Percentiles rank a stretch among this genome's conserved stretches.
Conservation (phyloP, 2,888 invertebrate species). For the Sepioteuthis lessoniana region DNA sequence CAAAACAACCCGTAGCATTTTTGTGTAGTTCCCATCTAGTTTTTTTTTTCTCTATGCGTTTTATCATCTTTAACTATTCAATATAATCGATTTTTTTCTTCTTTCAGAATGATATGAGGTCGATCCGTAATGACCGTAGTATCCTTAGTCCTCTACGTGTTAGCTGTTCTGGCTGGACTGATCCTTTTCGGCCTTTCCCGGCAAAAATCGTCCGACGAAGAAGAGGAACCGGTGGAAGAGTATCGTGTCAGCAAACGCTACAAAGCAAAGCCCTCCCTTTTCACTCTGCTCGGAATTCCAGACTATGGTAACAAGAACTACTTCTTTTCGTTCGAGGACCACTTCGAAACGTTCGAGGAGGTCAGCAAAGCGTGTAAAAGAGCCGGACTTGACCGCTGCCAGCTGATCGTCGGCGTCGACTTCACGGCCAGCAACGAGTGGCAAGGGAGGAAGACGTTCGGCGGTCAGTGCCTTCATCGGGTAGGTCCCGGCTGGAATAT, state of each 20-base stretch:
- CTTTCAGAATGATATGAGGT: constrained; percentile 42
- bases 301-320: constrained; percentile 51
- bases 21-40: no score
- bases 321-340: constrained; percentile 71
- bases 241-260: constrained; percentile 52
- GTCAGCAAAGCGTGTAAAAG: constrained; percentile 74
- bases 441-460: constrained; percentile 77
- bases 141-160: constrained; percentile 67
- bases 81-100: constrained; percentile 50
- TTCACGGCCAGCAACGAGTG: constrained; percentile 78
- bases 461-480: constrained; percentile 75
- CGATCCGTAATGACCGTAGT: constrained; percentile 60
- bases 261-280: constrained; percentile 58
- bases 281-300: constrained; percentile 62
- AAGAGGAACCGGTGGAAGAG: constrained; percentile 50
- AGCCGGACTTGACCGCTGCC: constrained; percentile 76
- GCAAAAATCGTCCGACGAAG: constrained; percentile 56
- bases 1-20: no score
- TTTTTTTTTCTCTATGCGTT: no score
- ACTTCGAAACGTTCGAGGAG: constrained; percentile 74
- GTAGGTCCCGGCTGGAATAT: constrained; percentile 69
- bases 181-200: constrained; percentile 66
- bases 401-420: constrained; percentile 78
- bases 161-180: constrained; percentile 66
- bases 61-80: background rate